phyloP scores from a whole-genome alignment of 2,113 vertebrate species.

The Saguinus imperator region DNA sequence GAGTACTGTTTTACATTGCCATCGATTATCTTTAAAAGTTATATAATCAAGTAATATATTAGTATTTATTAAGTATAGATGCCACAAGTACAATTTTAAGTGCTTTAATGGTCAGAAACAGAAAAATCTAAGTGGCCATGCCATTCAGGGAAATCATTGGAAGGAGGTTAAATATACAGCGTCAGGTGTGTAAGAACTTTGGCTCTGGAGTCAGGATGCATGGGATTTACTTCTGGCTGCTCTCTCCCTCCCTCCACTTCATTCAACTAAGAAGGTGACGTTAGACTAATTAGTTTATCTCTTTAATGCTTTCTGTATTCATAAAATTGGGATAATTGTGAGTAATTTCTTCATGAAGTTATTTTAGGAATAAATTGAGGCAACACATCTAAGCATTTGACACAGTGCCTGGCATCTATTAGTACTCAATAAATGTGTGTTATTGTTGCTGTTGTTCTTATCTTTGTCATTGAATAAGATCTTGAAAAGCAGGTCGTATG shows the following conservation, averaged over 20 bases:
- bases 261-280: conserved; percentile 20
- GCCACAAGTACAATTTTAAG: not conserved
- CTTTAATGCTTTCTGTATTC: conserved; percentile 42
- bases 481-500: not conserved
- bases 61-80: not conserved
- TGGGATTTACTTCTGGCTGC: not conserved
- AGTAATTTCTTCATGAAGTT: conserved; percentile 13
- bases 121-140: not conserved
- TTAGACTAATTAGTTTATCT: conserved; percentile 31
- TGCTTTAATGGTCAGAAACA: conserved; percentile 1
- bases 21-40: not conserved
- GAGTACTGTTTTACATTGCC: not conserved
- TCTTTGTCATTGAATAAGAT: not conserved
- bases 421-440: not conserved
- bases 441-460: not conserved
- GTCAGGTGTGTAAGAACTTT: not conserved
- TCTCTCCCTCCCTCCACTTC: not conserved
- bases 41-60: not conserved
- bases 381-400: not conserved
- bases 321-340: conserved; percentile 32
- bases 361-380: conserved; percentile 16
- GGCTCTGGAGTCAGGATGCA: not conserved
- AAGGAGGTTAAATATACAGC: not conserved
- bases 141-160: not conserved
- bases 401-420: not conserved